phyloP scores from a whole-genome alignment of 1,140 invertebrate species.

The Chlorops oryzae region DNA sequence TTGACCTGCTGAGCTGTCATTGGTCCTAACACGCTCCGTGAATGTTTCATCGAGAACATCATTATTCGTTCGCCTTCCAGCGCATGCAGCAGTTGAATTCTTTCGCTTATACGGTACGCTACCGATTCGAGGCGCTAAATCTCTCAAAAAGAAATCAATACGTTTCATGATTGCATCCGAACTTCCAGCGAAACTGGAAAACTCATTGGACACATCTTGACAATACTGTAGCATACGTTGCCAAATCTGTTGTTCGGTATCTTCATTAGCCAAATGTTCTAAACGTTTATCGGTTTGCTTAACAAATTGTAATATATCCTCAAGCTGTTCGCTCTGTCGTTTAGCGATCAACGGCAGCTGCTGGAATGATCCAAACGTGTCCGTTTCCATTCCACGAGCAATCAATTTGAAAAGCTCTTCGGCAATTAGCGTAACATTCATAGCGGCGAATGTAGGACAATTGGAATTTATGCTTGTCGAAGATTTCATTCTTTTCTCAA shows the following conservation, averaged over 20 bases:
- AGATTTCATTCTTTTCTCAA: too few species aligned
- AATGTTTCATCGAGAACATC: background rate
- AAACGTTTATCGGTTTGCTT: conserved; percentile 4
- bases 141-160: too few species aligned
- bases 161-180: conserved; percentile 21
- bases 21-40: background rate
- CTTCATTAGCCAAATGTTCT: conserved; percentile 8
- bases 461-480: too few species aligned
- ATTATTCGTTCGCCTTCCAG: background rate
- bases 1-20: too few species aligned
- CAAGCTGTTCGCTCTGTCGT: conserved; percentile 11
- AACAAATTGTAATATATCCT: conserved; percentile 6
- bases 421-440: too few species aligned
- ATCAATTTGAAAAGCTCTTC: conserved; percentile 1
- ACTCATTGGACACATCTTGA: conserved; percentile 14
- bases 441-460: too few species aligned
- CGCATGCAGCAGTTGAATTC: background rate
- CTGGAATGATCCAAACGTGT: conserved; percentile 9
- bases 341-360: conserved; percentile 9
- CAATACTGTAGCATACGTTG: conserved; percentile 11
- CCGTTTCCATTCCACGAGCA: conserved; percentile 3
- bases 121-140: conserved; percentile 18
- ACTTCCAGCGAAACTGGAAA: conserved; percentile 22
- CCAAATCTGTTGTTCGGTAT: conserved; percentile 1
- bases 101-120: conserved; percentile 12